Base-by-base conservation (phyloP, 2,797 vertebrate species). In the Gymnocypris eckloni region DNA sequence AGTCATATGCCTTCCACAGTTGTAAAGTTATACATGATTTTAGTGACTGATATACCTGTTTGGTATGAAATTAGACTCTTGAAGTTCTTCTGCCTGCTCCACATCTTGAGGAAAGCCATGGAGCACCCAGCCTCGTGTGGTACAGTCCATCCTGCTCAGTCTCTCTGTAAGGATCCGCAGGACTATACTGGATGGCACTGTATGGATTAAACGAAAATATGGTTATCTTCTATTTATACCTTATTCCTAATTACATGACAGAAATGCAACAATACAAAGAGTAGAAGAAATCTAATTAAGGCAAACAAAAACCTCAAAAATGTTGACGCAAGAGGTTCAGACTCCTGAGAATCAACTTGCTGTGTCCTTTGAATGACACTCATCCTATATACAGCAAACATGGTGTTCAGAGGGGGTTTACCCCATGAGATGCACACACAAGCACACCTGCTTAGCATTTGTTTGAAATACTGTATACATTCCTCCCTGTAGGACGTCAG, bases 91-190 rank as follows among this genome's bases (percentile, higher is more conserved):
- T 0, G 94, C 97, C 91, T 98, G 97, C 73, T 96, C 91, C 54
- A 90, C 7, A 77, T 97, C 93, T 2, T 83, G 86, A 0, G 97
- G 98, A 93, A 97, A 97, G 56, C 95, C 96, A 0, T 95, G 94
- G 1, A 99, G 93, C 85, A 98, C 95, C 97, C 97, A 99, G 0
- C 98, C 98, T 1, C 82, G 89, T 79, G 85, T 89, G 86, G 92
- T 43, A 86, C 96, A 97, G 93, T 99, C 98, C 0, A 92, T 82
- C 1, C 79, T 82, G 52, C 88, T 91, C 75, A 99, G 94, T 33
- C 95, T 96, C 0, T 93, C 85, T 0, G 89, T 71, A 87, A 99
- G 91, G 75, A 96, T 90, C 93, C 93, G 95, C 86, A 96, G 56
- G 2, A 97, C 91, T 82, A 98, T 83, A 9, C 66, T 87, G 90